phyloP scores from a whole-genome alignment of 2,113 vertebrate species.

The Telmatochromis sp. region DNA sequence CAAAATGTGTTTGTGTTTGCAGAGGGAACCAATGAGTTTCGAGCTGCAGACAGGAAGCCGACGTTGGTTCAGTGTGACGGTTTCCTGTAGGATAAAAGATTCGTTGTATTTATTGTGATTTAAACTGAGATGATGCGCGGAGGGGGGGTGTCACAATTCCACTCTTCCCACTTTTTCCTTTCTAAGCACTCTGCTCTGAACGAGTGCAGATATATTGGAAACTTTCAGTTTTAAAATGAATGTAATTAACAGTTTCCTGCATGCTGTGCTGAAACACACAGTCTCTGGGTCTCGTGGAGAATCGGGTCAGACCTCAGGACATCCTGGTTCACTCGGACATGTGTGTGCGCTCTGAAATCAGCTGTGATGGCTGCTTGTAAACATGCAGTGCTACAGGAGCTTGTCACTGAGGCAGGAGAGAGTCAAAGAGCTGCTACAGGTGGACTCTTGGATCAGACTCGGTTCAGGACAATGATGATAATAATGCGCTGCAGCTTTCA shows the following conservation, averaged over 20 bases:
- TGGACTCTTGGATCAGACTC: neutral
- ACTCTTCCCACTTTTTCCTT: neutral
- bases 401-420: neutral
- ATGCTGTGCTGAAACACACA: neutral
- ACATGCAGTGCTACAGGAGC: neutral
- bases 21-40: neutral
- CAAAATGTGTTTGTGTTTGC: neutral
- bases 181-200: neutral
- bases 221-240: neutral
- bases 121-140: neutral
- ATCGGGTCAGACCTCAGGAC: neutral
- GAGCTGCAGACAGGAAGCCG: neutral
- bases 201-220: neutral
- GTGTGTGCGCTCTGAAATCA: neutral
- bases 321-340: neutral
- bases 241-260: neutral
- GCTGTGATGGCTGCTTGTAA: neutral
- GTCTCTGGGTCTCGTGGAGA: neutral
- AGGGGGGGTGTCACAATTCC: neutral
- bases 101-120: neutral
- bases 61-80: neutral
- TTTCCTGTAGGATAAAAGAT: neutral
- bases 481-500: neutral
- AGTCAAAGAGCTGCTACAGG: neutral
- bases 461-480: neutral